Conservation (phyloP, 2,797 vertebrate species). For the Spinus pinus region DNA sequence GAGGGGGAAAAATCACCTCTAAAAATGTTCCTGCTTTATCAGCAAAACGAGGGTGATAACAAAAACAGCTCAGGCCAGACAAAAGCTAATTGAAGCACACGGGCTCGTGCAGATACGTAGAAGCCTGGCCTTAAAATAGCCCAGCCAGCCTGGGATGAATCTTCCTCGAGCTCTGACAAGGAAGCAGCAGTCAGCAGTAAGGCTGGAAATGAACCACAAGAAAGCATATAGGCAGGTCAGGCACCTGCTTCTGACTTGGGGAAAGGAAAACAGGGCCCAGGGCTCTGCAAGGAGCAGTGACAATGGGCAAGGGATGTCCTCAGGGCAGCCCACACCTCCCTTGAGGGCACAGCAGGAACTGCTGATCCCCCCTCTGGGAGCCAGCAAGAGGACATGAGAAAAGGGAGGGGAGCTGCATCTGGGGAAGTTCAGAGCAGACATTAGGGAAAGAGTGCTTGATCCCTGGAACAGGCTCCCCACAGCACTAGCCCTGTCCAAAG, state of each 20-base stretch:
- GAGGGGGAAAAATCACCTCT: neutral
- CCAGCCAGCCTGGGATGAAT: neutral
- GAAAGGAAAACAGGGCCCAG: neutral
- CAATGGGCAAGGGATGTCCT: neutral
- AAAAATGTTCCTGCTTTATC: conserved; percentile 53
- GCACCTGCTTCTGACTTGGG: neutral
- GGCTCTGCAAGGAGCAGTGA: neutral
- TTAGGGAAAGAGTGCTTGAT: neutral
- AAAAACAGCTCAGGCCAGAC: conserved; percentile 50
- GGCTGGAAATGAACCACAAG: neutral
- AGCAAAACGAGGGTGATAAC: conserved; percentile 35
- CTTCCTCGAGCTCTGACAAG: conserved; percentile 3
- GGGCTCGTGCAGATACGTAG: neutral
- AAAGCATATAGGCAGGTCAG: neutral
- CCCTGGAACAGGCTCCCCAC: neutral
- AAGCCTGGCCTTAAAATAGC: conserved; percentile 47
- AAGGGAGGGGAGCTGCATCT: neutral
- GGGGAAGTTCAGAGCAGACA: neutral
- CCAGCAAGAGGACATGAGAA: neutral
- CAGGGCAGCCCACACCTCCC: neutral
- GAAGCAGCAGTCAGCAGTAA: neutral
- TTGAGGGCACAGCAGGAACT: neutral
- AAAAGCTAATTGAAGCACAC: conserved; percentile 41
- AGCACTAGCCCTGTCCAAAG: neutral
- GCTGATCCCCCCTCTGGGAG: neutral